Base-by-base conservation (phyloP, 1,140 invertebrate species). In the Protaetia brevitarsis region DNA sequence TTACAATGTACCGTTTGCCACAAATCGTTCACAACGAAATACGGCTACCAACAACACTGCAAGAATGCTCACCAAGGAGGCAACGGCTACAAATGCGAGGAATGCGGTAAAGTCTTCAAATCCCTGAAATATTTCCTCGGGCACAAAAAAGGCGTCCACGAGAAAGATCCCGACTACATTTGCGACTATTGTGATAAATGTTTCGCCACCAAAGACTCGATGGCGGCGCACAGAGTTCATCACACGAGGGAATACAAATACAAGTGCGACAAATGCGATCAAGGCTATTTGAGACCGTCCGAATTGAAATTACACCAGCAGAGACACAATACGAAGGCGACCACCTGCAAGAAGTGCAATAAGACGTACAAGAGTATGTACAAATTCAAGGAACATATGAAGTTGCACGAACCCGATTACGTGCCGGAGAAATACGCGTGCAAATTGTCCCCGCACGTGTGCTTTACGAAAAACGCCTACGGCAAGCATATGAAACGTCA, bases 351-450 rank as follows among this genome's bases (percentile, higher is more conserved):
- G 0, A 72, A 79, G n/a, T 87, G 85, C 60, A 68, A 69, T 3
- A 84, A 82, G n/a, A 69, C 71, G 6, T 86, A 83, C 63, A 80
- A 73, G 1, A 76, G 79, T 61, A 77, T 77, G 60, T 74, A 72
- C 60, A 79, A 80, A 36, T 71, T 79, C 30, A 73, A 68, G 1
- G 69, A 69, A 2, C 80, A 82, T 31, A 8, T 79, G 23, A 69
- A 64, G 19, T 68, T 65, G 0, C 72, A 76, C 29, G 74, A 79
- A 31, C 27, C 70, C 2, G 30, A 60, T 11, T 26, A 67, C 10
- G 26, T 23, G 6, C 16, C n/a, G 23, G 66, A 5, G 6, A 45
- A 63, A 29, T 58, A 57, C 41, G 19, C 31, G 1, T 41, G 65
- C 3, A 31, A 64, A 16, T 37, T 63, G 19, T 71, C 67, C 56